Conservation (phyloP, 2,113 vertebrate species). For the Passerina amoena region DNA sequence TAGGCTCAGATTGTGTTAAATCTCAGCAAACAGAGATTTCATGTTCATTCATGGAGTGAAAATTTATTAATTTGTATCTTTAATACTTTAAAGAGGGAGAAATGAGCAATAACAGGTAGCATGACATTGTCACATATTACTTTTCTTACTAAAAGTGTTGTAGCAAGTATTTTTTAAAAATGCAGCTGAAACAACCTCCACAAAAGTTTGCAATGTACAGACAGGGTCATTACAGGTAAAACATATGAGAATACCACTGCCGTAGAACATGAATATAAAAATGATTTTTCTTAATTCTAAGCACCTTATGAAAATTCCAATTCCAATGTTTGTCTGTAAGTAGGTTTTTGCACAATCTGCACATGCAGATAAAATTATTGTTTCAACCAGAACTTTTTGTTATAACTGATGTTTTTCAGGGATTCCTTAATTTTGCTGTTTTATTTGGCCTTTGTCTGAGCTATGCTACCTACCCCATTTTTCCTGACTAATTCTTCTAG, state of each 20-base stretch:
- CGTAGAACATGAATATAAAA: not conserved
- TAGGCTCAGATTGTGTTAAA: not conserved
- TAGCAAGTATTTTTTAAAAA: not conserved
- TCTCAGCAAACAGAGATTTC: not conserved
- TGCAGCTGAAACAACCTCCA: not conserved
- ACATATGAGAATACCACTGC: not conserved
- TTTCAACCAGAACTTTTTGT: not conserved
- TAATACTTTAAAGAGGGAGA: not conserved
- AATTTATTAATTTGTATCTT: not conserved
- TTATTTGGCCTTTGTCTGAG: not conserved
- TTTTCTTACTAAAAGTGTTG: not conserved
- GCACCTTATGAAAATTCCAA: not conserved
- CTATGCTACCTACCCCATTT: not conserved
- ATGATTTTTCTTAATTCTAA: not conserved
- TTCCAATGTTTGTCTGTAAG: not conserved
- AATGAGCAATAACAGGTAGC: not conserved
- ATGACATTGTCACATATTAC: not conserved
- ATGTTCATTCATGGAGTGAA: not conserved
- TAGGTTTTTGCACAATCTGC: not conserved
- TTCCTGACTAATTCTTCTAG: not conserved
- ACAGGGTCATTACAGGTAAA: not conserved
- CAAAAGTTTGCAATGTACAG: not conserved
- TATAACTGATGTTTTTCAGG: not conserved
- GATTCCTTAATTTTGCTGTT: not conserved
- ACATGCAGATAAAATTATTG: not conserved